phyloP scores from a whole-genome alignment of 2,113 vertebrate genomes.

The Xerus inauris region DNA sequence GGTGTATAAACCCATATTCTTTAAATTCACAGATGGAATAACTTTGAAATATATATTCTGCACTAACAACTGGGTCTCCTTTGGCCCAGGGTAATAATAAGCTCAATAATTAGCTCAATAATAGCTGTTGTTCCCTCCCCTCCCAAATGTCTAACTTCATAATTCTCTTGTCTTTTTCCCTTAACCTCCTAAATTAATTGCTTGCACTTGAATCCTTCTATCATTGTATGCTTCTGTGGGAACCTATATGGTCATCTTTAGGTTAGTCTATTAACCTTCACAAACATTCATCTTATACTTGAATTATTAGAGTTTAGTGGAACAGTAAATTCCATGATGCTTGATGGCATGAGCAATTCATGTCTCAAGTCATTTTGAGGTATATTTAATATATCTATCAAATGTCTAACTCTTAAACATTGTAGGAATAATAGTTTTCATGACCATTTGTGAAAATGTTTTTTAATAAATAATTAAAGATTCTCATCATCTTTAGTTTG shows the following conservation, averaged over 20 bases:
- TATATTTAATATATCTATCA: not conserved
- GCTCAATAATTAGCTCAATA: not conserved
- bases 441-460: not conserved
- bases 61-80: accelerated
- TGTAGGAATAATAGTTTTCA: not conserved
- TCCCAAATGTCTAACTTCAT: not conserved
- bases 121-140: not conserved
- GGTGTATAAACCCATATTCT: not conserved
- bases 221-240: not conserved
- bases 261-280: not conserved
- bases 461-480: not conserved
- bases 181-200: not conserved
- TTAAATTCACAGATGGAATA: not conserved
- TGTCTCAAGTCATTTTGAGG: not conserved
- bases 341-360: not conserved
- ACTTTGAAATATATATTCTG: not conserved
- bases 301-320: not conserved
- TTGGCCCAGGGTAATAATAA: not conserved
- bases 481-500: not conserved
- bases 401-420: not conserved
- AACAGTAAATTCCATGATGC: not conserved
- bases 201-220: not conserved
- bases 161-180: not conserved
- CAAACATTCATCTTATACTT: no score
- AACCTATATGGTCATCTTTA: not conserved